Conservation (phyloP, 2,888 invertebrate species). For the Electrophaes corylata region DNA sequence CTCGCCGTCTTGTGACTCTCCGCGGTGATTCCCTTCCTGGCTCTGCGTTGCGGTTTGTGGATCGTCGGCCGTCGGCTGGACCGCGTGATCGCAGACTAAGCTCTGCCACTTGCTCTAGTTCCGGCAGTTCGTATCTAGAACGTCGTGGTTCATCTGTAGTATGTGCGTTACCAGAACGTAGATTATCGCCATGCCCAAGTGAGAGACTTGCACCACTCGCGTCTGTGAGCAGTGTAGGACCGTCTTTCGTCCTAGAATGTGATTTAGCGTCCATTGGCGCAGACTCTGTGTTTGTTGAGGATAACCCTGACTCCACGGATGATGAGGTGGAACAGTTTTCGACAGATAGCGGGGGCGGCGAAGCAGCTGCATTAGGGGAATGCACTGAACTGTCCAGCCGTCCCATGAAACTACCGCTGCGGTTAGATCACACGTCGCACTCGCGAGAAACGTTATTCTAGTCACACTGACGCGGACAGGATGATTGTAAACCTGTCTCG, state of each 20-base stretch:
- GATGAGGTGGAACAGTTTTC: constrained; percentile 93
- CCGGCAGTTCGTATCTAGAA: constrained; percentile 92
- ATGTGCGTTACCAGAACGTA: constrained; percentile 90
- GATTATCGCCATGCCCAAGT: constrained; percentile 89
- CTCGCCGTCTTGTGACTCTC: constrained; percentile 85
- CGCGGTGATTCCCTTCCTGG: constrained; percentile 86
- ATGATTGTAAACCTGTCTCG: constrained; percentile 44
- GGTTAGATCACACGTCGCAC: constrained; percentile 82
- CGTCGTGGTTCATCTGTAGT: constrained; percentile 91
- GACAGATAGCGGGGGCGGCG: constrained; percentile 90
- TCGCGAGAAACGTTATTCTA: constrained; percentile 93
- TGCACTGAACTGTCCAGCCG: constrained; percentile 75
- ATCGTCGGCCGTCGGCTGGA: constrained; percentile 78
- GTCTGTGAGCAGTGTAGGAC: constrained; percentile 91
- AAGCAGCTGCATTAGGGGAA: constrained; percentile 63
- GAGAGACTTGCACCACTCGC: constrained; percentile 90
- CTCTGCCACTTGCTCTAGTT: constrained; percentile 93
- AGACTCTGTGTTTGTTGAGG: constrained; percentile 92
- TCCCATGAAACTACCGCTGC: constrained; percentile 63
- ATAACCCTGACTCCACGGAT: constrained; percentile 90
- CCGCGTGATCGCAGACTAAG: constrained; percentile 87
- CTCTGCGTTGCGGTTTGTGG: constrained; percentile 80
- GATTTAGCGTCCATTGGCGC: constrained; percentile 89
- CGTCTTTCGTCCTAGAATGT: constrained; percentile 87
- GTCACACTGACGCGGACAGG: constrained; percentile 51